Percentiles rank a stretch among this genome's conserved stretches.
phyloP scores from a whole-genome alignment of 2,113 vertebrate species.

The Leucopsar rothschildi region DNA sequence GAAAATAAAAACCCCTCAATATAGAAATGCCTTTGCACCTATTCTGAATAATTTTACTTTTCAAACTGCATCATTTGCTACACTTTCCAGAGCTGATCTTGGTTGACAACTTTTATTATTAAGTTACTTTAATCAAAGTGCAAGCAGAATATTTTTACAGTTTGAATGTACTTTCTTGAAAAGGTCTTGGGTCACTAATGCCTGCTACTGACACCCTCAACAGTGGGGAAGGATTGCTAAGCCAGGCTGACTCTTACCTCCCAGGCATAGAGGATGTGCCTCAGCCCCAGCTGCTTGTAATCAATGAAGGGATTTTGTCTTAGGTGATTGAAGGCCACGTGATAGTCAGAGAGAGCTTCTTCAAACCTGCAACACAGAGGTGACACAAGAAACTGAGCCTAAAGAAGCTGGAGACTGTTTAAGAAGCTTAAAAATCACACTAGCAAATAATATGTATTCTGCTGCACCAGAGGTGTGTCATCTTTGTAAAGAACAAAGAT shows the following conservation, averaged over 20 bases:
- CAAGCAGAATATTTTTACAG: neutral
- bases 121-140: neutral
- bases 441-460: neutral
- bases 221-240: neutral
- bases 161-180: neutral
- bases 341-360: constrained; percentile 83
- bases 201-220: neutral
- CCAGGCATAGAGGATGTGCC: constrained; percentile 83
- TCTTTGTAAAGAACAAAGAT: neutral
- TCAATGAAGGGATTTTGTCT: constrained; percentile 83
- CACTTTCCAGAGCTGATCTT: neutral
- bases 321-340: constrained; percentile 79
- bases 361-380: constrained; percentile 69
- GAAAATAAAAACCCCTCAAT: neutral
- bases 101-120: neutral
- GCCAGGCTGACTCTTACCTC: constrained; percentile 74
- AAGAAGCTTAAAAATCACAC: neutral
- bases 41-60: neutral
- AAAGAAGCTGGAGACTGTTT: neutral
- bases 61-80: neutral
- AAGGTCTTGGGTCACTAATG: neutral
- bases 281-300: constrained; percentile 88
- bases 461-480: no score
- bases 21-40: neutral
- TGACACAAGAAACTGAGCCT: neutral